phyloP scores from a whole-genome alignment of 2,113 vertebrate genomes.

The Tautogolabrus adspersus region DNA sequence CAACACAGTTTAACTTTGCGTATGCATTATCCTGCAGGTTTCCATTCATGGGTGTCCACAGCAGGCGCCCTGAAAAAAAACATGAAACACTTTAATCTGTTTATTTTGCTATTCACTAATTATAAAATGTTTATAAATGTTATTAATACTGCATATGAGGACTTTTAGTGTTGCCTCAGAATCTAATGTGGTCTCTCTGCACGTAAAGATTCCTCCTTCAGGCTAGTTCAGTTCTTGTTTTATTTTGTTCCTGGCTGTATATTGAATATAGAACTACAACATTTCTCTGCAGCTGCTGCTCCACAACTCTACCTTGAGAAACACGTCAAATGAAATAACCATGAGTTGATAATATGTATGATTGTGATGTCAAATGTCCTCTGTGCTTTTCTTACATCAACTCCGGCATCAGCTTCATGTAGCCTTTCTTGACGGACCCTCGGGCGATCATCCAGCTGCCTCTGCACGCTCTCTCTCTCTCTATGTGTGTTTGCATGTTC shows the following conservation, averaged over 20 bases:
- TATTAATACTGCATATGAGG: not conserved
- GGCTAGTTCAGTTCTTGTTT: too few species aligned
- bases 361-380: conserved; percentile 22
- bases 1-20: too few species aligned
- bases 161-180: not conserved
- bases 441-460: conserved; percentile 54
- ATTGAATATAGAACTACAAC: not conserved
- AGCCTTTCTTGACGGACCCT: conserved; percentile 39
- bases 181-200: not conserved
- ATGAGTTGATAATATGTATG: not conserved
- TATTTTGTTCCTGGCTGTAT: not conserved
- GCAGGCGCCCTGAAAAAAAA: not conserved
- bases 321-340: conserved; percentile 22
- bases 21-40: too few species aligned
- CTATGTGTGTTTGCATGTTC: conserved; percentile 39
- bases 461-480: conserved; percentile 32
- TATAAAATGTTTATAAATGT: too few species aligned
- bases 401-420: not conserved
- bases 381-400: conserved; percentile 15
- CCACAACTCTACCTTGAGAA: conserved; percentile 14
- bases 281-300: not conserved
- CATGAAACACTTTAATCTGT: too few species aligned
- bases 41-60: not conserved
- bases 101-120: too few species aligned
- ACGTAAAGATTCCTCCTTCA: too few species aligned